Conservation (phyloP, 1,140 invertebrate genomes). For the Ephestia elutella region DNA sequence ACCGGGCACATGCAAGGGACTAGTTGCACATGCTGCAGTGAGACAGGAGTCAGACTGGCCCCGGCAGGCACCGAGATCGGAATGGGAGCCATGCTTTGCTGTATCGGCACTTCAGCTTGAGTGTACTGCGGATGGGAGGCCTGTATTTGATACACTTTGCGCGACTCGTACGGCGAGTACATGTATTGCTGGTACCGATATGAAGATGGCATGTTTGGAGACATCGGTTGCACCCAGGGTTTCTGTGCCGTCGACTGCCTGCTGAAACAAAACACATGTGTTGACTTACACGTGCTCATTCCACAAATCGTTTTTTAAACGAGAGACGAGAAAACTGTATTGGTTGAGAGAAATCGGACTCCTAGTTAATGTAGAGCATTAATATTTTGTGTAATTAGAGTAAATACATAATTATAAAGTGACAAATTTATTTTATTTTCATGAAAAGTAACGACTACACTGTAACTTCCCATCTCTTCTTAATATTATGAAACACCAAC, state of each 20-base stretch:
- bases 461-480: too few relatives aligned
- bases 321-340: too few relatives aligned
- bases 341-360: too few relatives aligned
- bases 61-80: constrained; percentile 71
- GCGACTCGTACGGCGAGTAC: constrained; percentile 58
- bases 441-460: too few relatives aligned
- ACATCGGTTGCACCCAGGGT: constrained; percentile 48
- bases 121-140: constrained; percentile 43
- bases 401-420: too few relatives aligned
- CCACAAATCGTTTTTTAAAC: too few relatives aligned
- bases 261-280: constrained; percentile 38
- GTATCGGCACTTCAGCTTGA: constrained; percentile 46
- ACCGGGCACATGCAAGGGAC: constrained; percentile 76
- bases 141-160: constrained; percentile 58
- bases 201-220: constrained; percentile 36
- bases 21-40: constrained; percentile 71
- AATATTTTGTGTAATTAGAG: too few relatives aligned
- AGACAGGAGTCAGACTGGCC: constrained; percentile 67
- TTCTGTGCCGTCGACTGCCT: constrained; percentile 41
- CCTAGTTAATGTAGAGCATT: too few relatives aligned
- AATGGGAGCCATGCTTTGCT: constrained; percentile 58
- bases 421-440: too few relatives aligned
- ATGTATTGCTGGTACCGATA: constrained; percentile 70
- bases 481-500: too few relatives aligned
- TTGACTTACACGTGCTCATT: too few relatives aligned